Evolutionary conservation across 2,888 invertebrate genomes (phyloP), one percentile per base, ranked within the genome.

Genomic region (Hirudinaria manillensis): DNA sequence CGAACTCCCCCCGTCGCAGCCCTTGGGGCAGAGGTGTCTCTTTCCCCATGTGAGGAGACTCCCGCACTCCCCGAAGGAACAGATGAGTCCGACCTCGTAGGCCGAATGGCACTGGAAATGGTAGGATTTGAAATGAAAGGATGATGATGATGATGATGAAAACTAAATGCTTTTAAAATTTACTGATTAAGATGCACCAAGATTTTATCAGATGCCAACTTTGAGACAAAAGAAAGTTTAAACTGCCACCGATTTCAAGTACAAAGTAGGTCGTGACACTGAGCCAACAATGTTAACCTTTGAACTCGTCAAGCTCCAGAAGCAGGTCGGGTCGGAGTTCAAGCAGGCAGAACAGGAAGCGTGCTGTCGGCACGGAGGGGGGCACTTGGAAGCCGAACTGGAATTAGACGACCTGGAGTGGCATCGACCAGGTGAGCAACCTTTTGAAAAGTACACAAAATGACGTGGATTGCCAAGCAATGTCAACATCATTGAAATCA

Each of bases 1-100:
- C 82, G 93, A 92, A 6, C 89, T 90, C 82, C 92, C 91, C 0
- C 91, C 90, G 13, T 89, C 89, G 81, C 96, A 96, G 0, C 92
- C 91, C 77, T 91, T 91, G 0, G 95, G 95, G 81, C 96, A 96
- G 90, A 10, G 78, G 70, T 38, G 89, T 88, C 70, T 77, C 76
- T 66, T 78, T 16, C n/a, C 24, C 32, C 79, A 75, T 6, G 36
- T 67, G 0, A 68, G 24, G 16, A 68, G 51, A 21, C 68, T 16
- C 0, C 74, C 68, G 38, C 73, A 73, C 38, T 73, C 65, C 24
- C 73, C 73, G 21, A 32, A 56, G 16, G 73, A 73, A 24, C 73
- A 73, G 36, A 29, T 16, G n/a, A 73, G 27, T 56, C 65, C 73
- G 29, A 65, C 10, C 16, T 32, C n/a, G 38, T 38, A 34, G 16